Base-by-base conservation (phyloP, 2,797 vertebrate species). In the Acanthurus leucopareius region DNA sequence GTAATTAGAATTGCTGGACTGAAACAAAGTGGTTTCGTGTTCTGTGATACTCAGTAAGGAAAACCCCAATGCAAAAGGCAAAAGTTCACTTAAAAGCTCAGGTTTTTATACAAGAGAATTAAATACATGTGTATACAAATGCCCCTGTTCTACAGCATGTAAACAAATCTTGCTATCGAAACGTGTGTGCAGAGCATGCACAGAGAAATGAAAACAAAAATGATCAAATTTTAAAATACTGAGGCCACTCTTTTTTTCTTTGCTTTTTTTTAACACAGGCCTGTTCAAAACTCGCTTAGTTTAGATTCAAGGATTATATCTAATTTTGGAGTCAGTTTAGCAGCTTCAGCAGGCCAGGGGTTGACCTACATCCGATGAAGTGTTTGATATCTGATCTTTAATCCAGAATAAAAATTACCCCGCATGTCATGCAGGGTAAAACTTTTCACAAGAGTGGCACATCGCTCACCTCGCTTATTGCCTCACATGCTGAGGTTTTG, bases 371-470 rank as follows among this genome's bases (percentile, higher is more conserved):
- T 85, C 59, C 51, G n/a, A 44, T 28, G 51, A 44, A 13, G 4
- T 69, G 59, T 80, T 73, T 69, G 76, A 82, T 80, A 78, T 85
- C 67, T 73, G 80, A 85, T 80, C 57, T 80, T 75, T 75, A 69
- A 88, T 75, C 71, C 71, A 79, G 54, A 78, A 69, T 78, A 61
- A 58, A 76, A 66, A 51, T 49, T n/a, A 62, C 48, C 56, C 64
- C 57, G 58, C 45, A 35, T 15, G 40, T 51, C 68, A 70, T 38
- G n/a, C 16, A 73, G 77, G 44, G 58, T 5, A 13, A 25, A 25
- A 66, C 51, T 76, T 49, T 81, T 79, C 47, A 79, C 73, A 83
- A n/a, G 62, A 56, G 48, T 17, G 20, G 67, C 63, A 48, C 16
- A 79, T 70, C 25, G 63, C 35, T 73, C 35, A 61, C 57, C 47